Percentiles rank a stretch among this genome's conserved stretches.
Conservation (phyloP, 2,797 vertebrate species). For the Acomys russatus region DNA sequence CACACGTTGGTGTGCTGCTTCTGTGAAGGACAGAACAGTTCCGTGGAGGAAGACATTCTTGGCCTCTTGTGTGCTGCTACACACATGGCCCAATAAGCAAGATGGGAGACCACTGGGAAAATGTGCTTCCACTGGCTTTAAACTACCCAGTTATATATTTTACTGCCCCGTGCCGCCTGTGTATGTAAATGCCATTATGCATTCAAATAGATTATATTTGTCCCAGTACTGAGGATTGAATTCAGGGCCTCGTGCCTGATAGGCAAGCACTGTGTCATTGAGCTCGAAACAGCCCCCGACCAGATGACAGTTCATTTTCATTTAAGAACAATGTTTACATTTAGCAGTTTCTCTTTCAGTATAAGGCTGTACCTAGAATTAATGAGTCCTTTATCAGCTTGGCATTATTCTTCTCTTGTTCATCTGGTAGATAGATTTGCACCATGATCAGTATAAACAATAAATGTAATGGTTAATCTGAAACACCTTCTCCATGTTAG, state of each 20-base stretch:
- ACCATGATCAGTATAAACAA: accelerated
- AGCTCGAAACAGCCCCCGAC: neutral
- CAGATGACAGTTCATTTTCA: neutral
- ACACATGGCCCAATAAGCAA: neutral
- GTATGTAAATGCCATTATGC: neutral
- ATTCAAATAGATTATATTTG: neutral
- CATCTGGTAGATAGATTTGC: too few species aligned
- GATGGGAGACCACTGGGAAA: neutral
- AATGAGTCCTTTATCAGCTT: neutral
- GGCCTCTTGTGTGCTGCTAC: neutral
- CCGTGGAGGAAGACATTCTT: neutral
- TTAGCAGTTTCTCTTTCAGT: neutral
- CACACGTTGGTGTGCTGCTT: accelerated
- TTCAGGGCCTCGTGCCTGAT: neutral
- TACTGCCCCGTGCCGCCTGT: neutral
- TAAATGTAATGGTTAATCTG: neutral
- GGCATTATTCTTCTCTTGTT: neutral
- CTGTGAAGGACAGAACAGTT: too few species aligned
- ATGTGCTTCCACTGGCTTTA: neutral
- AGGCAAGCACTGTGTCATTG: neutral
- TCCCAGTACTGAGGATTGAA: neutral
- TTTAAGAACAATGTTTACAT: neutral
- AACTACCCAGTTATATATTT: neutral
- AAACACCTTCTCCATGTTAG: accelerated
- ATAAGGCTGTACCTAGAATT: neutral